A percentile compares a stretch with the other conserved stretches of the same genome.
These are phyloP conservation scores for Tinamus major DNA, from an alignment of 2,797 vertebrate species.

Conservation along the genomic window DNA sequence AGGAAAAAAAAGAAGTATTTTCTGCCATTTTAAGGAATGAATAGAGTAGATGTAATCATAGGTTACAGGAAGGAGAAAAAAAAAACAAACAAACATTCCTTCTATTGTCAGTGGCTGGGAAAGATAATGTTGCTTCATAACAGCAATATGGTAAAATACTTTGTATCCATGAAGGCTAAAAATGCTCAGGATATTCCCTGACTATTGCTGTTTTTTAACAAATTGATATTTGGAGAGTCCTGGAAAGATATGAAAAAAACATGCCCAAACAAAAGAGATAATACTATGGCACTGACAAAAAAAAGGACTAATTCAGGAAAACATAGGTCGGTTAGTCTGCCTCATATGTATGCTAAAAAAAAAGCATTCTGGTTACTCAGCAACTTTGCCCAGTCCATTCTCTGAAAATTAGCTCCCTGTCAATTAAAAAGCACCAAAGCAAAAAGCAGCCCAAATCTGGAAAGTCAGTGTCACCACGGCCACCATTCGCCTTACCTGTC, in stretches of 20 bases:
- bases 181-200: not conserved
- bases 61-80: not conserved
- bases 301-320: not conserved
- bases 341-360: not conserved
- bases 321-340: not conserved
- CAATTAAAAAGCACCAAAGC: no score
- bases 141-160: fast-evolving
- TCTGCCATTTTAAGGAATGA: not conserved
- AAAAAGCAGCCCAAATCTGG: no score
- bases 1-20: not conserved
- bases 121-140: not conserved
- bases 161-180: not conserved
- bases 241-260: fast-evolving
- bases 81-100: not conserved
- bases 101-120: not conserved
- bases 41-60: not conserved
- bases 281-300: not conserved
- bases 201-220: not conserved
- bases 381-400: no score
- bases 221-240: not conserved
- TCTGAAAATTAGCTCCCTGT: no score
- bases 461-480: no score
- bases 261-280: not conserved
- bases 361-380: no score
- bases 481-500: not conserved